Percentiles rank a stretch among this genome's conserved stretches.
Evolutionary conservation across 1,140 invertebrate genomes (phyloP).

Genomic region (Lepidotrigona ventralis): DNA sequence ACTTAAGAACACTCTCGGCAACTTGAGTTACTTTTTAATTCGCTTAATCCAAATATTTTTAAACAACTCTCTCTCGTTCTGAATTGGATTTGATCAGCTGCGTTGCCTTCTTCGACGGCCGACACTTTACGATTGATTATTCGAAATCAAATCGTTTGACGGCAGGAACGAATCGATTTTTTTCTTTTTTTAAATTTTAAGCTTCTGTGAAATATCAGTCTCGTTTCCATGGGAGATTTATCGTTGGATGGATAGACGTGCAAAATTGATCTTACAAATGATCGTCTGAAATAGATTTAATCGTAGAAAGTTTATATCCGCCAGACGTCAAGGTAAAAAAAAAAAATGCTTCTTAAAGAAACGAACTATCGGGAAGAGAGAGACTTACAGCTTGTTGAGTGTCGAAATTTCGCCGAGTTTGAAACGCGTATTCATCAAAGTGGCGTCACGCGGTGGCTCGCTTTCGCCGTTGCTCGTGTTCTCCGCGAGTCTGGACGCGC

Average conservation of each 20-base stretch:
- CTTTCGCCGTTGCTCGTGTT: constrained; percentile 14
- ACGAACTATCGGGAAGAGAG: background rate
- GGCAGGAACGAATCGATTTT: background rate
- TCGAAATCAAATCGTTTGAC: background rate
- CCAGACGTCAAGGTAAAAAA: background rate
- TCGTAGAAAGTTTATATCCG: background rate
- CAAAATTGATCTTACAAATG: background rate
- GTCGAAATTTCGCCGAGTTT: background rate
- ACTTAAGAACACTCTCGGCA: constrained; percentile 12
- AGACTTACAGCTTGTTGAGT: background rate
- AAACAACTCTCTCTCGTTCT: constrained; percentile 11
- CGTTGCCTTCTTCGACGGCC: background rate
- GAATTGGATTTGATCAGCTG: background rate
- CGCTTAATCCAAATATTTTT: constrained; percentile 27
- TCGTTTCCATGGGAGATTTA: too few species aligned
- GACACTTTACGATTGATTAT: background rate
- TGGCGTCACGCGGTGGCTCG: background rate
- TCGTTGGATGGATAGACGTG: background rate
- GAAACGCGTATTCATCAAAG: constrained; percentile 8
- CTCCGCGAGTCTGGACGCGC: constrained; percentile 18
- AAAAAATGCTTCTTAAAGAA: background rate
- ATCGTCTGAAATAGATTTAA: background rate
- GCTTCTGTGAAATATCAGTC: background rate
- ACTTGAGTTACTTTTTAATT: constrained; percentile 36
- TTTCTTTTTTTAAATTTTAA: background rate